These are phyloP conservation scores for Crotalus tigris DNA, from an alignment of 2,113 vertebrate species.

Conservation along the genomic window DNA sequence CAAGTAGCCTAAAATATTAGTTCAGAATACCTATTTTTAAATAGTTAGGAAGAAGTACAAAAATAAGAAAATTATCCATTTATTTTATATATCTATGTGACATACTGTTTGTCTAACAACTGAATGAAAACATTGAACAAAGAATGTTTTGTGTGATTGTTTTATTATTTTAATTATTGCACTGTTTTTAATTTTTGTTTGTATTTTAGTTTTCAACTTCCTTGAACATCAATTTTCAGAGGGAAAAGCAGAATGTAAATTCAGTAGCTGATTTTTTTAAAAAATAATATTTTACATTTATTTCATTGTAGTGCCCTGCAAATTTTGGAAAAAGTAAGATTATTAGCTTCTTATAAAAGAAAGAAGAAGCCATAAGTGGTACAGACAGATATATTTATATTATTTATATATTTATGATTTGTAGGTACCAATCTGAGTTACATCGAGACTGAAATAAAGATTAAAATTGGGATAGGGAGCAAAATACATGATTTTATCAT, in stretches of 20 bases:
- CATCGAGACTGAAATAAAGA: neutral
- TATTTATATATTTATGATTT: neutral
- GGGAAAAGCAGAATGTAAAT: neutral
- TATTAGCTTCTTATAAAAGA: constrained; percentile 28
- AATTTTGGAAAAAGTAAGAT: constrained; percentile 22
- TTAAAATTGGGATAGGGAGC: neutral
- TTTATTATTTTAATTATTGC: neutral
- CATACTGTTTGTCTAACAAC: constrained; percentile 40
- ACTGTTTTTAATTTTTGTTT: neutral
- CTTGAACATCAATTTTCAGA: neutral
- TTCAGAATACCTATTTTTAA: constrained; percentile 48
- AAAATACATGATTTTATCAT: neutral
- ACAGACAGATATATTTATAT: constrained; percentile 4
- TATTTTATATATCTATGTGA: constrained; percentile 56
- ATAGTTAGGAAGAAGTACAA: constrained; percentile 53
- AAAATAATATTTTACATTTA: neutral
- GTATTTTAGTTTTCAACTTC: neutral
- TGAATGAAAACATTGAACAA: neutral
- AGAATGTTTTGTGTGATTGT: neutral
- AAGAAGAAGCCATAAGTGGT: neutral
- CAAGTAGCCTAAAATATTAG: neutral
- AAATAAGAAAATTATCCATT: constrained; percentile 44
- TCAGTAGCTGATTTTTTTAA: neutral
- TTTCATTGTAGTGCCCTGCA: constrained; percentile 29
- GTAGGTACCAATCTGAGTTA: constrained; percentile 3